Conservation (phyloP, 2,797 vertebrate species). For the Nyctalus aviator region DNA sequence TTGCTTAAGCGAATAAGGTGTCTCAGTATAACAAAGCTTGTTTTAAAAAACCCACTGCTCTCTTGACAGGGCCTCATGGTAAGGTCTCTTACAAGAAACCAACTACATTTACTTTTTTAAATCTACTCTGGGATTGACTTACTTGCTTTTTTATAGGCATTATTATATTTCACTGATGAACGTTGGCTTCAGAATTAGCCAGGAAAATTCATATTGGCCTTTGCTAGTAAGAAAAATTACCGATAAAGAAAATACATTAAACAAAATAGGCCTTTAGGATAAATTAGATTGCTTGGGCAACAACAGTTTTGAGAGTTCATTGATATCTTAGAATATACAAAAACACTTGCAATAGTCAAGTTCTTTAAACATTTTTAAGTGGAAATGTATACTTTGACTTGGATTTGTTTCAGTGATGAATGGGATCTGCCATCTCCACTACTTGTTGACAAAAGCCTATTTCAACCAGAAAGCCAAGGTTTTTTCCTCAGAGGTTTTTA, state of each 20-base stretch:
- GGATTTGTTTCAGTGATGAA: constrained; percentile 18
- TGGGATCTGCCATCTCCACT: background rate
- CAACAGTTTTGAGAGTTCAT: background rate
- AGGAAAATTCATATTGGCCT: background rate
- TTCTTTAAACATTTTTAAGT: constrained; percentile 35
- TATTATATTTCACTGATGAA: background rate
- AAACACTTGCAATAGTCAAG: background rate
- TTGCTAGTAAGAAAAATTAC: constrained; percentile 24
- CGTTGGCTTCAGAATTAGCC: constrained; percentile 36
- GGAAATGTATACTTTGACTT: background rate
- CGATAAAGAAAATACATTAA: constrained; percentile 5
- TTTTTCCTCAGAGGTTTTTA: background rate
- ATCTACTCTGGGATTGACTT: constrained; percentile 28
- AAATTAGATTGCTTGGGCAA: background rate
- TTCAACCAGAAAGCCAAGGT: constrained; percentile 41
- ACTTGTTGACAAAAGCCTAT: constrained; percentile 40
- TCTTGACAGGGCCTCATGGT: constrained; percentile 14
- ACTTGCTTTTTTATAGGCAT: constrained; percentile 4
- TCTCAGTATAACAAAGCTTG: constrained; percentile 39
- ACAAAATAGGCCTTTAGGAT: background rate
- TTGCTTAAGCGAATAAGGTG: background rate
- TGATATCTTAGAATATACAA: background rate
- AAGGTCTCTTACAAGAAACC: constrained; percentile 58
- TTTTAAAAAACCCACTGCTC: constrained; percentile 16
- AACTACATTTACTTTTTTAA: constrained; percentile 49